Evolutionary conservation across 2,797 vertebrate species (phyloP).

Genomic region (Spheniscus humboldti): DNA sequence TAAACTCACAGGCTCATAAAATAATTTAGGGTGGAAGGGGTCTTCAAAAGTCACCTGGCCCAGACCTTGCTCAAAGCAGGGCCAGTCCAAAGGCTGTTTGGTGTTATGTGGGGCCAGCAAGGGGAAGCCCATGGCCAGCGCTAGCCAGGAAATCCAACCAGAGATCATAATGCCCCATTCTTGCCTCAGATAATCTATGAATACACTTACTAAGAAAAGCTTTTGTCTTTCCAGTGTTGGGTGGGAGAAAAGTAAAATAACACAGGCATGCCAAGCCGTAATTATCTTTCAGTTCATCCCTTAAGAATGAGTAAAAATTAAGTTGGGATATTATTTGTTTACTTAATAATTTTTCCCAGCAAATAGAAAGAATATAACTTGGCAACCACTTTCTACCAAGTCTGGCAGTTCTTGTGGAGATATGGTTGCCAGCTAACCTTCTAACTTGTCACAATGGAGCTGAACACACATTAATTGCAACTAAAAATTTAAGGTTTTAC

Average conservation of each 20-base stretch:
- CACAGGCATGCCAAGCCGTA: neutral
- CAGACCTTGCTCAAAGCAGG: neutral
- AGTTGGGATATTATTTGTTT: neutral
- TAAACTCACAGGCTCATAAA: neutral
- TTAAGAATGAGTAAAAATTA: neutral
- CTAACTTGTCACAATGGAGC: neutral
- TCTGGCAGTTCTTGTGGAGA: neutral
- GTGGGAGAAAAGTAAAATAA: conserved; percentile 7
- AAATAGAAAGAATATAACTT: neutral
- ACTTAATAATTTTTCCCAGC: neutral
- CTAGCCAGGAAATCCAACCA: neutral
- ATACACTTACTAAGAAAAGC: neutral
- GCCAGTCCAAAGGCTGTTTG: neutral
- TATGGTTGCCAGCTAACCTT: neutral
- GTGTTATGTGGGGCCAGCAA: neutral
- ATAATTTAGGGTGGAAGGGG: neutral
- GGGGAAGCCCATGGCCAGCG: neutral
- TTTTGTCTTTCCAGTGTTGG: neutral
- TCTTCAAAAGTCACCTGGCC: neutral
- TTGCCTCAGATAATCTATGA: neutral
- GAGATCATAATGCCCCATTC: neutral
- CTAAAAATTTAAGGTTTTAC: neutral
- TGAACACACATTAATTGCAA: neutral
- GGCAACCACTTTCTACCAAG: neutral
- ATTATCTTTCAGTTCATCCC: neutral